These are phyloP conservation scores for Tuberolachnus salignus DNA, from an alignment of 2,888 invertebrate genomes.

Conservation along the genomic window DNA sequence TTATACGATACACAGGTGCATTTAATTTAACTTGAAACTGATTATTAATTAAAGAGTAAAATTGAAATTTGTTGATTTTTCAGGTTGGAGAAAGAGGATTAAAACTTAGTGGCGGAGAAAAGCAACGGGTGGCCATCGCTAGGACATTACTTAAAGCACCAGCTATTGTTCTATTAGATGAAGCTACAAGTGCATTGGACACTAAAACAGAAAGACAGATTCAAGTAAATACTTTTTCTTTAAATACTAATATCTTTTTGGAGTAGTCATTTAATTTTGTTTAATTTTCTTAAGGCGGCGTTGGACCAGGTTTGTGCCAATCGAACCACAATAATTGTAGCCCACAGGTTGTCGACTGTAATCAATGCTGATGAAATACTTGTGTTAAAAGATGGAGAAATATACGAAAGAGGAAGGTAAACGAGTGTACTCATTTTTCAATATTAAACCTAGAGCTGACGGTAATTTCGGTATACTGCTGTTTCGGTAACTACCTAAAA, in stretches of 20 bases:
- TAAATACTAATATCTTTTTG: conserved; percentile 4
- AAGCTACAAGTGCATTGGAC: conserved; percentile 94
- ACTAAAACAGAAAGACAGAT: conserved; percentile 93
- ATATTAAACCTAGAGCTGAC: too few species aligned
- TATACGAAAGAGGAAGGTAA: conserved; percentile 86
- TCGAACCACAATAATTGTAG: conserved; percentile 91
- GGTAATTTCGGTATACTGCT: too few species aligned
- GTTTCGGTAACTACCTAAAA: too few species aligned
- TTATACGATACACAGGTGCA: conserved; percentile 57
- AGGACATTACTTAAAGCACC: conserved; percentile 92
- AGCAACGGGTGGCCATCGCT: conserved; percentile 96
- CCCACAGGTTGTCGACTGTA: conserved; percentile 92
- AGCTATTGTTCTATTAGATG: conserved; percentile 87
- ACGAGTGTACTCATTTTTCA: conserved; percentile 59
- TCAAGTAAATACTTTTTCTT: conserved; percentile 65
- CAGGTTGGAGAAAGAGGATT: conserved; percentile 94
- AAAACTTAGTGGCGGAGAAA: conserved; percentile 94
- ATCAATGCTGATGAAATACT: conserved; percentile 94
- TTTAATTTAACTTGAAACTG: conserved; percentile 18
- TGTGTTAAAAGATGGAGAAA: conserved; percentile 88
- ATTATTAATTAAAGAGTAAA: neutral
- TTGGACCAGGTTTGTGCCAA: conserved; percentile 78
- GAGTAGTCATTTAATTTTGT: conserved; percentile 8
- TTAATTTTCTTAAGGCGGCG: conserved; percentile 68
- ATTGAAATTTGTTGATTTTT: conserved; percentile 15